Evolutionary conservation across 2,888 invertebrate genomes (phyloP), one percentile per base, ranked within the genome.

Genomic region (Drosophila sordidapex): DNA sequence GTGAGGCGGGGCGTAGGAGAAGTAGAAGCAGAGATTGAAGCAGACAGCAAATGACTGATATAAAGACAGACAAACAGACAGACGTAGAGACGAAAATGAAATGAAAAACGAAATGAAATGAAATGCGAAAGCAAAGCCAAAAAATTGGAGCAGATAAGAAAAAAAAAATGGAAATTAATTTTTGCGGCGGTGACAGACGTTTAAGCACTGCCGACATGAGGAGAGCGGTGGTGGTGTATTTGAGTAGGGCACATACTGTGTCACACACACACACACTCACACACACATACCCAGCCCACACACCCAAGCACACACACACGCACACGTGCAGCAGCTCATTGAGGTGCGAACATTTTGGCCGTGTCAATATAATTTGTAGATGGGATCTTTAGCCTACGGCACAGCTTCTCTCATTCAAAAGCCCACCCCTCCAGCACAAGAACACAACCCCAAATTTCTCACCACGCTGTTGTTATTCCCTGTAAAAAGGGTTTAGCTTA

Each of bases 101-200:
- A 83, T 78, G 86, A 74, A 75, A 82, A 69, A 74, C 65, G 75
- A 65, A 81, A 81, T 62, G 70, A 69, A 76, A 73, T 65, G 67
- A 82, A 81, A 76, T 68, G 65, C 51, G 57, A 64, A 80, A 74
- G 68, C 71, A 71, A 77, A 71, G 68, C 58, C 36, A 70, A 80
- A 75, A 80, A 73, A 70, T 72, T 70, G 64, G 29, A 43, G 61
- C 63, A 73, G 73, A 80, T 79, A 68, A 56, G 48, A 31, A 46
- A 25, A 21, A 27, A 21, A 36, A n/a, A 90, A 88, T 78, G 77
- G 79, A 86, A 89, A 90, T 89, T 89, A 89, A 90, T 90, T 89
- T 90, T 83, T 90, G 90, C 70, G 82, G 90, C 73, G 60, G 40
- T 49, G 52, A 68, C 27, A 65, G 58, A 56, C 53, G 58, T 59